phyloP scores from a whole-genome alignment of 2,797 vertebrate species.

The Lophius americanus region DNA sequence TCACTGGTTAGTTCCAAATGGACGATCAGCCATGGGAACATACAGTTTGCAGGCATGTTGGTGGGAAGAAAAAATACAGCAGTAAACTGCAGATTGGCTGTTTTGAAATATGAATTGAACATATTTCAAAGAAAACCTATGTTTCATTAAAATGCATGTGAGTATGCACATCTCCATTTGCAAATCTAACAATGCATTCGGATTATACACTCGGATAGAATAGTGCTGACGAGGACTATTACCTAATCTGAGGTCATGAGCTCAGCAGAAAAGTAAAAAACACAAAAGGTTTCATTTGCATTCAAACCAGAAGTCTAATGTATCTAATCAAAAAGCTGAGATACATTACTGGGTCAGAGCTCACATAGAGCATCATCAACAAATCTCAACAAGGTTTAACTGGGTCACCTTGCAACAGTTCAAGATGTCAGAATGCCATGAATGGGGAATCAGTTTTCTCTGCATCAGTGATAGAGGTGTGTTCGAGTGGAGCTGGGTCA shows the following conservation, averaged over 20 bases:
- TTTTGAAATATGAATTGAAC: slow-evolving; percentile 5
- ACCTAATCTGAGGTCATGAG: slow-evolving; percentile 36
- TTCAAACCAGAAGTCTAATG: slow-evolving; percentile 14
- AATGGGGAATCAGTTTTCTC: slow-evolving; percentile 42
- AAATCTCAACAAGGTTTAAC: slow-evolving; percentile 19
- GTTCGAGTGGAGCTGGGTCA: slow-evolving; percentile 19
- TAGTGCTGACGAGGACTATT: slow-evolving; percentile 38
- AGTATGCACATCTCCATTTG: no score
- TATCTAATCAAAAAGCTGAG: neutral
- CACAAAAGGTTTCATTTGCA: slow-evolving; percentile 30
- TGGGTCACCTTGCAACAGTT: slow-evolving; percentile 15
- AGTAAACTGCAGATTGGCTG: neutral
- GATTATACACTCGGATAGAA: neutral
- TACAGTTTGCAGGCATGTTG: neutral
- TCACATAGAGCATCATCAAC: neutral
- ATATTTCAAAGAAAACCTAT: neutral
- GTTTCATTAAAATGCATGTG: no score
- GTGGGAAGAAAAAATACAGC: neutral
- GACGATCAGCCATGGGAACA: neutral
- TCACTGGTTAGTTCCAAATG: neutral
- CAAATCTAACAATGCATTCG: no score
- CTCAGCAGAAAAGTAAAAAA: slow-evolving; percentile 33
- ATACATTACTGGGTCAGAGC: neutral
- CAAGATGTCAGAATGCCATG: slow-evolving; percentile 13
- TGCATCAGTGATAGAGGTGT: slow-evolving; percentile 50